A percentile compares a stretch with the other conserved stretches of the same genome.
phyloP scores from a whole-genome alignment of 53 echinoderm and acorn worm species.

The Mesocentrotus franciscanus region DNA sequence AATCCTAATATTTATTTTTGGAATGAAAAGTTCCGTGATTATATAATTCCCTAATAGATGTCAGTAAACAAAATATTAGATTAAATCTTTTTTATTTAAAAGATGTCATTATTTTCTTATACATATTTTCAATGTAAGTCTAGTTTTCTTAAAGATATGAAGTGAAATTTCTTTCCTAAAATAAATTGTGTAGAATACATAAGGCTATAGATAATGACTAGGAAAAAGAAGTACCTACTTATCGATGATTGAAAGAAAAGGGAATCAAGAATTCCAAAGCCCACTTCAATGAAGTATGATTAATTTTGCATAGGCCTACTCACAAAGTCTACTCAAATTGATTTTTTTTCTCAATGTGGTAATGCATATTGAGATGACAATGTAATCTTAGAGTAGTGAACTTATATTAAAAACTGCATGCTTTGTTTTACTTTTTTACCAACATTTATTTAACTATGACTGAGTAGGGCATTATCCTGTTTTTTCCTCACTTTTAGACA shows the following conservation, averaged over 20 bases:
- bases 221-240: neutral
- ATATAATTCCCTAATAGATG: too few relatives aligned
- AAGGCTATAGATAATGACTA: neutral
- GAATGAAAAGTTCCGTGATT: too few relatives aligned
- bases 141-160: too few relatives aligned
- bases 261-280: neutral
- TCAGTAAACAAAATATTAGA: too few relatives aligned
- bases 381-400: neutral
- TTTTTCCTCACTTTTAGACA: neutral
- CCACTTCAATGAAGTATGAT: neutral
- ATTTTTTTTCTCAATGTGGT: neutral
- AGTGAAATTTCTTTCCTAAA: neutral
- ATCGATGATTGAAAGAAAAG: neutral
- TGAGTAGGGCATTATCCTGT: neutral
- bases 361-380: neutral
- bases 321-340: too few relatives aligned
- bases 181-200: neutral
- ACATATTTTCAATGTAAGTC: too few relatives aligned
- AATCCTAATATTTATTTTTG: too few relatives aligned
- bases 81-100: too few relatives aligned
- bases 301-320: neutral
- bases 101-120: too few relatives aligned
- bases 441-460: neutral
- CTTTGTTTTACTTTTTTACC: neutral
- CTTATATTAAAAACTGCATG: neutral